phyloP scores from a whole-genome alignment of 1,140 invertebrate genomes.

The Stegodyphus dumicola region DNA sequence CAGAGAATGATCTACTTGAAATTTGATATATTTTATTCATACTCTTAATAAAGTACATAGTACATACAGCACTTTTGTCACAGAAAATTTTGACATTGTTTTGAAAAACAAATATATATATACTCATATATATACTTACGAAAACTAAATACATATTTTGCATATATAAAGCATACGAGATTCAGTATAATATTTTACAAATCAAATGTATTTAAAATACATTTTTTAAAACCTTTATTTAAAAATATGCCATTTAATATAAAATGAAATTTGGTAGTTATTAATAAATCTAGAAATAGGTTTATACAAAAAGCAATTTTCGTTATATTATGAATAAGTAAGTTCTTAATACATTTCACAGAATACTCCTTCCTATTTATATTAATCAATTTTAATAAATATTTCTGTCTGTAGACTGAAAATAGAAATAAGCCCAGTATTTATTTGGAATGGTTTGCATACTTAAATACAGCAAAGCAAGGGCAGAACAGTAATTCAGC shows the following conservation, averaged over 20 bases:
- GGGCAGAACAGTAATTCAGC: too few species aligned
- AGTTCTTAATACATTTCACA: too few species aligned
- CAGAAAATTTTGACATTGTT: neutral
- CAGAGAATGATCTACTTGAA: neutral
- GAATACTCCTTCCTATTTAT: too few species aligned
- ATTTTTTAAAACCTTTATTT: too few species aligned
- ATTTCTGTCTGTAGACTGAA: too few species aligned
- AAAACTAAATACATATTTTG: neutral
- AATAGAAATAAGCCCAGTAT: too few species aligned
- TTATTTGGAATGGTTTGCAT: too few species aligned
- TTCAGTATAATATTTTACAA: neutral
- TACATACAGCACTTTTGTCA: constrained; percentile 11
- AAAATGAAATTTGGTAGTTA: neutral
- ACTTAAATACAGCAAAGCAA: too few species aligned
- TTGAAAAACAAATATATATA: neutral
- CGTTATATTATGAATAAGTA: too few species aligned
- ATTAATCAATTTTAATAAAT: too few species aligned
- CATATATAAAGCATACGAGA: neutral
- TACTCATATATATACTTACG: neutral
- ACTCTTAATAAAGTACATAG: constrained; percentile 5
- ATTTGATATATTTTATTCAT: neutral
- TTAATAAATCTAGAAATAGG: neutral
- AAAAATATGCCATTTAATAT: neutral
- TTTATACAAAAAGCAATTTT: neutral
- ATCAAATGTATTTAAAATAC: too few species aligned